Conservation (phyloP, 2,888 invertebrate species). For the Serrognathus titanus region DNA sequence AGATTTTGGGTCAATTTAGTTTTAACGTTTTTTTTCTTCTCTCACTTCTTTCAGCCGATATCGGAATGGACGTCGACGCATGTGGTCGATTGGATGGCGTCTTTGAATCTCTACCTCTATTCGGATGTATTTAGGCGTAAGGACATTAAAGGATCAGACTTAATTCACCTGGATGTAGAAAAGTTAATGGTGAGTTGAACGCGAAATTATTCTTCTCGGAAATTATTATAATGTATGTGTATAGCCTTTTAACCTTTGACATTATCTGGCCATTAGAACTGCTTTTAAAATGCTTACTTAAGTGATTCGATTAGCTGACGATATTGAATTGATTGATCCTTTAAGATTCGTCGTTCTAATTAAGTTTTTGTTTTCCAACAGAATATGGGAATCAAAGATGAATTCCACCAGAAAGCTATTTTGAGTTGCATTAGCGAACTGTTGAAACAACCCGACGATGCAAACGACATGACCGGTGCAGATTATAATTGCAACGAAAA, state of each 20-base stretch:
- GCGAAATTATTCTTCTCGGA: too few species aligned
- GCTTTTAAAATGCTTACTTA: background rate
- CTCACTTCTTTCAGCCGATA: slow-evolving; percentile 56
- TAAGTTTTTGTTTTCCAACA: slow-evolving; percentile 42
- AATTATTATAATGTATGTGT: slow-evolving; percentile 3
- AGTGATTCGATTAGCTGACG: background rate
- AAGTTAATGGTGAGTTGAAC: slow-evolving; percentile 59
- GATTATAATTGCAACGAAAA: slow-evolving; percentile 29
- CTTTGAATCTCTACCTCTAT: slow-evolving; percentile 67
- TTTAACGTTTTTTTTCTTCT: background rate
- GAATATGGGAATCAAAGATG: slow-evolving; percentile 73
- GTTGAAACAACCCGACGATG: slow-evolving; percentile 41
- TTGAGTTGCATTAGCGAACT: slow-evolving; percentile 66
- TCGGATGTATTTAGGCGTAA: slow-evolving; percentile 68
- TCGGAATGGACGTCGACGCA: slow-evolving; percentile 67
- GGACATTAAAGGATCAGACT: slow-evolving; percentile 66
- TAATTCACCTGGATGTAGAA: slow-evolving; percentile 62
- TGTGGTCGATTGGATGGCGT: slow-evolving; percentile 75
- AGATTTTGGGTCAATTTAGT: background rate
- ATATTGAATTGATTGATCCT: background rate
- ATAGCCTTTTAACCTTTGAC: slow-evolving; percentile 17
- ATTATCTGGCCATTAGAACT: slow-evolving; percentile 6
- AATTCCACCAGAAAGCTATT: slow-evolving; percentile 68
- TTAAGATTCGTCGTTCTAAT: background rate
- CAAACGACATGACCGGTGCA: slow-evolving; percentile 20